Percentiles rank a stretch among this genome's conserved stretches.
Evolutionary conservation across 2,113 vertebrate genomes (phyloP).

Genomic region (Axis porcinus): DNA sequence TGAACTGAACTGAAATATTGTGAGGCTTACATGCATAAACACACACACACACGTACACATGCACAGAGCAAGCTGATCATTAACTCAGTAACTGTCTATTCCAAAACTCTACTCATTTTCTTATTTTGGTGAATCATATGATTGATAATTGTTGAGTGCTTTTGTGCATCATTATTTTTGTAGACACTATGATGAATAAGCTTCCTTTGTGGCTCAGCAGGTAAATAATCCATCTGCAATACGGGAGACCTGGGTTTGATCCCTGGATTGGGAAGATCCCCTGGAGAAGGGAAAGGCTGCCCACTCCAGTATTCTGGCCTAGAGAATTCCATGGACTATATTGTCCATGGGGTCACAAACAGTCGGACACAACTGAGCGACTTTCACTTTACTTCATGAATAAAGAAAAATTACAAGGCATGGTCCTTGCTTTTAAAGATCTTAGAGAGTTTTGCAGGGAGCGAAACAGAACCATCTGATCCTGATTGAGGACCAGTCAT

Average conservation of each 20-base stretch:
- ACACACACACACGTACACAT: not conserved
- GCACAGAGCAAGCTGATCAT: not conserved
- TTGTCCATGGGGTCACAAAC: not conserved
- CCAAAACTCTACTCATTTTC: not conserved
- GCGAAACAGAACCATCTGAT: not conserved
- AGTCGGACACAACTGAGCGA: not conserved
- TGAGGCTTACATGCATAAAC: not conserved
- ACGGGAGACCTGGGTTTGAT: not conserved
- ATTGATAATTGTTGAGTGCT: not conserved
- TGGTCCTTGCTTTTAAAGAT: not conserved
- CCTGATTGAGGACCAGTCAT: not conserved
- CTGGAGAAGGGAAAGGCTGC: not conserved
- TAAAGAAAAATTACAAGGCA: not conserved
- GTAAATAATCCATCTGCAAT: not conserved
- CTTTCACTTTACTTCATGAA: not conserved
- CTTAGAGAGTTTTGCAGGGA: not conserved
- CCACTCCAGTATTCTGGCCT: not conserved
- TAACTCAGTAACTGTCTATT: not conserved
- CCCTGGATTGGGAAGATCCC: not conserved
- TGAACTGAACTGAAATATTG: not conserved
- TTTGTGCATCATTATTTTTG: not conserved
- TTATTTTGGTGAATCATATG: not conserved
- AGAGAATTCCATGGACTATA: not conserved
- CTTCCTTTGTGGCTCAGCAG: not conserved
- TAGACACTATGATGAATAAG: not conserved